Percentiles rank a stretch among this genome's conserved stretches.
Evolutionary conservation across 2,797 vertebrate genomes (phyloP).

Genomic region (Anguilla anguilla): DNA sequence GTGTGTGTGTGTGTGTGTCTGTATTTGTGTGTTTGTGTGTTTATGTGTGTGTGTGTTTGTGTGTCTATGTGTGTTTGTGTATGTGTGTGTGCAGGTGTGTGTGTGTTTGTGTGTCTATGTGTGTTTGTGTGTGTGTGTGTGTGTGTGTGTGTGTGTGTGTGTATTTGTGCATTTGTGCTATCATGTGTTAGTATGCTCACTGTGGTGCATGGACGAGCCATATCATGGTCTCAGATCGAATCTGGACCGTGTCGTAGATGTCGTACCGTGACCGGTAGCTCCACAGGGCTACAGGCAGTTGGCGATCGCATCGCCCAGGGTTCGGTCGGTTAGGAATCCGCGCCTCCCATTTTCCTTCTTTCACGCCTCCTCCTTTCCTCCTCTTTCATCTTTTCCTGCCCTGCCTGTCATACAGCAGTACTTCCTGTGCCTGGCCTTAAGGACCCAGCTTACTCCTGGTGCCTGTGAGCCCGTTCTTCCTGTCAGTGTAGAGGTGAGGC

Average conservation of each 20-base stretch:
- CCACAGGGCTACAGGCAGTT: background rate
- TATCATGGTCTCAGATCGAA: background rate
- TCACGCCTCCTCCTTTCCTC: background rate
- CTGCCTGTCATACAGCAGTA: background rate
- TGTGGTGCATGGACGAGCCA: no score
- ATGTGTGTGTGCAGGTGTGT: background rate
- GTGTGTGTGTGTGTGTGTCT: background rate
- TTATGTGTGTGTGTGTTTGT: no score
- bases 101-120: background rate
- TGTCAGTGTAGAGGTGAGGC: background rate
- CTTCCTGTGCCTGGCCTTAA: background rate
- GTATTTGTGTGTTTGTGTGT: no score
- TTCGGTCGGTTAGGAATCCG: background rate
- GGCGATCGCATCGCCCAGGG: background rate
- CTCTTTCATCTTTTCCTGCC: background rate
- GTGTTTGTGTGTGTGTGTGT: background rate
- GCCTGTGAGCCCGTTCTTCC: background rate
- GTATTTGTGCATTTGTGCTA: background rate
- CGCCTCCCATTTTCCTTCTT: background rate
- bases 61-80: background rate
- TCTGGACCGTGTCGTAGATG: background rate
- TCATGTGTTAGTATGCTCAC: background rate
- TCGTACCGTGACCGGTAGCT: background rate
- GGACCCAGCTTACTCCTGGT: background rate
- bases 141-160: background rate